Conservation (phyloP, 2,888 invertebrate genomes). For the Meliscaeva auricollis region DNA sequence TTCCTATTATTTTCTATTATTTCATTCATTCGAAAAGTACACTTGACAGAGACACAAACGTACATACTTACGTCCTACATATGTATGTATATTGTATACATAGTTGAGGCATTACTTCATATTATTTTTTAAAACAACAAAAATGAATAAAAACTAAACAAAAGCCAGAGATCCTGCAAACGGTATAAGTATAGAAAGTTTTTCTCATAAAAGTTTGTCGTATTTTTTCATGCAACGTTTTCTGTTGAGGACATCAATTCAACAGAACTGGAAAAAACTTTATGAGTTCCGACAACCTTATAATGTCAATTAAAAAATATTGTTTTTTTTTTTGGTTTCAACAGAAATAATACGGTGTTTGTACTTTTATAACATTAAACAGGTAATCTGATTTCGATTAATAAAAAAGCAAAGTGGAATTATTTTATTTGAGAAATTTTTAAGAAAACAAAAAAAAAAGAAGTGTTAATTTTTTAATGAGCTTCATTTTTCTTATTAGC, state of each 20-base stretch:
- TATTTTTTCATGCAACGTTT: conserved; percentile 6
- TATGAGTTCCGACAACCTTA: background rate
- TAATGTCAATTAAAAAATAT: background rate
- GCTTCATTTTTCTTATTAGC: too few relatives aligned
- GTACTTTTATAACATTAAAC: too few relatives aligned
- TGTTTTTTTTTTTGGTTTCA: too few relatives aligned
- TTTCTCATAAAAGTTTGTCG: conserved; percentile 34
- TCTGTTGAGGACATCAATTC: conserved; percentile 17
- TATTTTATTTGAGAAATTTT: too few relatives aligned
- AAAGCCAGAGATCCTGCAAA: background rate
- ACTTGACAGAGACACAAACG: too few relatives aligned
- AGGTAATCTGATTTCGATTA: too few relatives aligned
- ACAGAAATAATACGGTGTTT: background rate
- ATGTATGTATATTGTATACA: background rate
- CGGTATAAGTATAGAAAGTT: conserved; percentile 33
- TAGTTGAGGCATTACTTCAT: conserved; percentile 46
- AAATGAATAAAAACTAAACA: background rate
- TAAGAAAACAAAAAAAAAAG: too few relatives aligned
- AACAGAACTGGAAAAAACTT: background rate
- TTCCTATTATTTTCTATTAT: conserved; percentile 40
- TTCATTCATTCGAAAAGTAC: conserved; percentile 35
- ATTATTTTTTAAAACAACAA: conserved; percentile 30
- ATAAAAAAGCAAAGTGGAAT: too few relatives aligned
- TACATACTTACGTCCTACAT: too few relatives aligned
- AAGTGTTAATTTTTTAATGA: too few relatives aligned